These are phyloP conservation scores for Theodoxus fluviatilis DNA, from an alignment of 2,888 invertebrate genomes.

Conservation along the genomic window DNA sequence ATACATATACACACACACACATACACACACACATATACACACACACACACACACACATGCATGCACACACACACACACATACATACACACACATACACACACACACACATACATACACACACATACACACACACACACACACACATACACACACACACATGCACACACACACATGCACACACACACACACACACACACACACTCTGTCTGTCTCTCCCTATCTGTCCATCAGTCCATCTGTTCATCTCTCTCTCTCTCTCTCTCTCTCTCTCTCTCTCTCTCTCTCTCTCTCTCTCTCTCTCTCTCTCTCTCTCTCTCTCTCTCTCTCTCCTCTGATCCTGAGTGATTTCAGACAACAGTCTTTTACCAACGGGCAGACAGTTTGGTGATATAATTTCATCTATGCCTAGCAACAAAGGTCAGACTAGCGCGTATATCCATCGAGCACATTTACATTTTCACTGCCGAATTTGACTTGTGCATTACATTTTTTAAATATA, in stretches of 20 bases:
- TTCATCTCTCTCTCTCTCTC: neutral
- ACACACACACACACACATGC: neutral
- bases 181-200: constrained; percentile 25
- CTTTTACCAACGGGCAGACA: too few species aligned
- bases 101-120: neutral
- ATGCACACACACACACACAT: constrained; percentile 5
- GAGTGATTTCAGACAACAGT: too few species aligned
- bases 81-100: constrained; percentile 5
- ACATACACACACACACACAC: constrained; percentile 9
- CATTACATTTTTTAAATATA: too few species aligned
- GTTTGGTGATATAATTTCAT: too few species aligned
- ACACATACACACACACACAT: constrained; percentile 28
- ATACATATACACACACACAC: neutral
- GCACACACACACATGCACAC: constrained; percentile 25
- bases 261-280: neutral
- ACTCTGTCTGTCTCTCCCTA: neutral
- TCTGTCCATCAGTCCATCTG: neutral
- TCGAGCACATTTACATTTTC: too few species aligned
- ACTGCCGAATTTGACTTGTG: too few species aligned
- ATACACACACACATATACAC: neutral
- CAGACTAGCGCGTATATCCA: too few species aligned
- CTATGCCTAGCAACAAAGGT: too few species aligned
- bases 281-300: neutral
- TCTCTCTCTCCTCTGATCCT: too few species aligned
- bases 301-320: constrained; percentile 4